Conservation (phyloP, 2,113 vertebrate species). For the Peromyscus leucopus region DNA sequence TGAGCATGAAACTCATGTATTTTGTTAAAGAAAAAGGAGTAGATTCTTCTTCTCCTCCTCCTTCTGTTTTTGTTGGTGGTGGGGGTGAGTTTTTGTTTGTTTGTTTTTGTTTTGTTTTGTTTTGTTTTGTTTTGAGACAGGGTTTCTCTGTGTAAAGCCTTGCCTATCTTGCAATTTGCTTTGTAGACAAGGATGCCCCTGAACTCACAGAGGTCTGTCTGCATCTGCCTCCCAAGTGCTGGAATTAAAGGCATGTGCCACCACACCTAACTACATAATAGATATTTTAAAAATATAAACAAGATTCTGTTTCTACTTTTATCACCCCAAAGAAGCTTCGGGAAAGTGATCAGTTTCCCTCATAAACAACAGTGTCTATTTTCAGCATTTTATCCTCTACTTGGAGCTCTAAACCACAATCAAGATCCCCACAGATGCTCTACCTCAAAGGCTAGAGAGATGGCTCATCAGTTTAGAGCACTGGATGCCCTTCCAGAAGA, state of each 20-base stretch:
- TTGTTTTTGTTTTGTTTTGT: too few relatives aligned
- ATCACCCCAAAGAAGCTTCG: neutral
- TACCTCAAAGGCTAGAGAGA: neutral
- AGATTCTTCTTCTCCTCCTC: too few relatives aligned
- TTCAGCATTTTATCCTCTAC: neutral
- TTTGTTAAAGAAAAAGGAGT: neutral
- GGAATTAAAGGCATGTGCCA: neutral
- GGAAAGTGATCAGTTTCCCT: neutral
- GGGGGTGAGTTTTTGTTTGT: too few relatives aligned
- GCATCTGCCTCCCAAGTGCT: neutral
- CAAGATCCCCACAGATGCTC: neutral
- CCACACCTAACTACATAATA: neutral
- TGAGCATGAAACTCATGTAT: neutral
- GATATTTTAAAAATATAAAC: neutral
- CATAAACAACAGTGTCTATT: neutral
- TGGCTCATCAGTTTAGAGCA: neutral
- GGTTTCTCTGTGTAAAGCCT: neutral
- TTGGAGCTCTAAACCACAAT: constrained; percentile 31
- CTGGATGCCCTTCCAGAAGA: neutral
- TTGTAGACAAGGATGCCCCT: neutral
- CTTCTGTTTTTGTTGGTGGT: too few relatives aligned
- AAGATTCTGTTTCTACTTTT: neutral
- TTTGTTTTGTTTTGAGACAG: too few relatives aligned
- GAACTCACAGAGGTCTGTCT: neutral
- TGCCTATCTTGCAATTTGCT: neutral